These are phyloP conservation scores for Amblyopsis hoosieri DNA, from an alignment of 2,797 vertebrate genomes.

Conservation along the genomic window DNA sequence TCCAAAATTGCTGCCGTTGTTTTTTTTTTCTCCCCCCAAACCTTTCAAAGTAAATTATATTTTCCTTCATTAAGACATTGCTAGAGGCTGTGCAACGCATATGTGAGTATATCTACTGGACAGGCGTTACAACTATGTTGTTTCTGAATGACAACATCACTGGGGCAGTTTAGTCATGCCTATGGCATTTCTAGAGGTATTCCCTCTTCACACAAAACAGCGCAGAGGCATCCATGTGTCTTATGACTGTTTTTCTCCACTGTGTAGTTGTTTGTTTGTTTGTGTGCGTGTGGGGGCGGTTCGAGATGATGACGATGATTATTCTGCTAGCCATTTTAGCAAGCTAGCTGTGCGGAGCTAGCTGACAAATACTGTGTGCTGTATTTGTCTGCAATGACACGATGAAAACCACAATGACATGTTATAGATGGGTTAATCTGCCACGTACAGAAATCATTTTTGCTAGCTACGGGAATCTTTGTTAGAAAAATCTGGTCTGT, in stretches of 20 bases:
- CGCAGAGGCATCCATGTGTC: conserved; percentile 15
- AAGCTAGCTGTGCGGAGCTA: conserved; percentile 57
- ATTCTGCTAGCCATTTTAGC: conserved; percentile 44
- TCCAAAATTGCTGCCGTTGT: too few relatives aligned
- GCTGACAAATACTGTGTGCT: conserved; percentile 44
- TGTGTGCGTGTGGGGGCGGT: conserved; percentile 54
- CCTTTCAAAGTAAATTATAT: too few relatives aligned
- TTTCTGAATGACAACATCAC: background rate
- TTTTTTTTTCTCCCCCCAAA: too few relatives aligned
- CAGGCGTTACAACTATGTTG: background rate
- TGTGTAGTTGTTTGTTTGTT: background rate
- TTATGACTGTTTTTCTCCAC: conserved; percentile 24
- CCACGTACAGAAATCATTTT: conserved; percentile 28
- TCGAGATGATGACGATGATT: conserved; percentile 31
- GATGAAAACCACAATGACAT: conserved; percentile 53
- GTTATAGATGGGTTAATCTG: conserved; percentile 8
- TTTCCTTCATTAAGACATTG: background rate
- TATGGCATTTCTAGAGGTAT: conserved; percentile 4
- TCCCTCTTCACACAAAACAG: background rate
- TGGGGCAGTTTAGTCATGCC: background rate
- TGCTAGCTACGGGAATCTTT: conserved; percentile 40
- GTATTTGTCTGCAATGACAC: conserved; percentile 47
- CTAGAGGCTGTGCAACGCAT: conserved; percentile 11
- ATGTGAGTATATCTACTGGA: conserved; percentile 8
- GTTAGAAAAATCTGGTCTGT: conserved; percentile 19